phyloP scores from a whole-genome alignment of 2,888 invertebrate species.

The Tetranychus piercei region DNA sequence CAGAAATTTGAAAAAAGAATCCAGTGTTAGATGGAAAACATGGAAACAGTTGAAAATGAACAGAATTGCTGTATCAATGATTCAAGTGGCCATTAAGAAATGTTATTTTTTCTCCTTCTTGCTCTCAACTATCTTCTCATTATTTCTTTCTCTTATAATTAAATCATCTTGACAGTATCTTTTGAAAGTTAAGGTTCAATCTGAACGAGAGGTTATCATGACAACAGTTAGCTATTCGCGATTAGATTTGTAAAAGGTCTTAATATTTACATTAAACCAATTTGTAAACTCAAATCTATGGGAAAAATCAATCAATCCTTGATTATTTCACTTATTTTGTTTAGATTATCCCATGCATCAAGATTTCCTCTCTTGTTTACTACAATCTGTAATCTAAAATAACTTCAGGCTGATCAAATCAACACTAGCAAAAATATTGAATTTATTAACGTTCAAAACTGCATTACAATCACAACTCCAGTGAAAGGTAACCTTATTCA shows the following conservation, averaged over 20 bases:
- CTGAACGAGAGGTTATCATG: background rate
- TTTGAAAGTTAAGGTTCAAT: background rate
- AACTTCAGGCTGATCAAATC: too few relatives aligned
- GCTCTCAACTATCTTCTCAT: background rate
- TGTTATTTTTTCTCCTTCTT: background rate
- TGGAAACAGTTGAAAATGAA: background rate
- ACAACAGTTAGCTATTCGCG: background rate
- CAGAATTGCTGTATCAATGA: background rate
- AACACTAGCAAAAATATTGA: too few relatives aligned
- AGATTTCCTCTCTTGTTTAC: too few relatives aligned
- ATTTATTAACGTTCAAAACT: too few relatives aligned
- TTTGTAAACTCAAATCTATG: too few relatives aligned
- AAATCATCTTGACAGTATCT: background rate
- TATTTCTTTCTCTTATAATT: background rate
- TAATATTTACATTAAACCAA: too few relatives aligned
- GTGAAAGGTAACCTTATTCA: too few relatives aligned
- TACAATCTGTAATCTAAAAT: too few relatives aligned
- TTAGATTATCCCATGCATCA: too few relatives aligned
- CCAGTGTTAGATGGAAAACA: background rate
- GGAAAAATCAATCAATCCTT: too few relatives aligned
- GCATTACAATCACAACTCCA: too few relatives aligned
- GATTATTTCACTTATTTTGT: too few relatives aligned
- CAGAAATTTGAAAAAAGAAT: background rate
- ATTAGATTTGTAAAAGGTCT: background rate
- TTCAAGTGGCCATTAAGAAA: background rate